Evolutionary conservation across 2,888 invertebrate species (phyloP), one percentile per base, ranked within the genome.

Genomic region (Hydropsyche betteni): DNA sequence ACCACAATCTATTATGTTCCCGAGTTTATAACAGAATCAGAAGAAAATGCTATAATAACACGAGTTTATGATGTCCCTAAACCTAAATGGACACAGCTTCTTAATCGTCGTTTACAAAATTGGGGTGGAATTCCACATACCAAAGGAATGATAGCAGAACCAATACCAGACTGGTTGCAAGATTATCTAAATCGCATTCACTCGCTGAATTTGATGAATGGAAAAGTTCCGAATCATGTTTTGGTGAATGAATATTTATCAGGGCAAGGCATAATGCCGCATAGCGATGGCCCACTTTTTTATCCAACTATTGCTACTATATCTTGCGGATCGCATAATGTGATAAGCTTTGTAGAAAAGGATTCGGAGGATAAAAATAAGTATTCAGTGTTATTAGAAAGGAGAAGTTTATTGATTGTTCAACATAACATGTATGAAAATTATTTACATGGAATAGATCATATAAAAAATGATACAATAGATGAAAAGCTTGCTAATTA

Each of bases 251-350:
- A 99, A 85, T 99, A 99, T 86, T 84, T 90, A 78, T 89, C 97
- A 0, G 95, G 96, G 0, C 97, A 99, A 86, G 99, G 99, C 12
- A 98, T 99, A 78, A 94, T 99, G 94, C 94, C 98, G 1, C 99
- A 99, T 86, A 91, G 94, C 34, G 99, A 99, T 86, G 99, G 99
- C 0, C 94, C 96, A 0, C 86, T 99, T 14, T 99, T 98, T 84
- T 92, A 92, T 84, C 98, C 98, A 0, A 93, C 93, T 12, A 94
- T 99, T 74, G 93, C 96, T 16, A 99, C 99, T 0, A 92, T 99
- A 76, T 95, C 93, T 69, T 91, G 97, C 80, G 97, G 97, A 0
- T 95, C 97, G 0, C 95, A 97, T 83, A 94, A 94, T 10, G 84
- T 98, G n/a, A 87, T 99, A 64, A 94, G 96, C 83, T 97, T 98